Base-by-base conservation (phyloP, 2,113 vertebrate genomes). In the Hydropotes inermis region DNA sequence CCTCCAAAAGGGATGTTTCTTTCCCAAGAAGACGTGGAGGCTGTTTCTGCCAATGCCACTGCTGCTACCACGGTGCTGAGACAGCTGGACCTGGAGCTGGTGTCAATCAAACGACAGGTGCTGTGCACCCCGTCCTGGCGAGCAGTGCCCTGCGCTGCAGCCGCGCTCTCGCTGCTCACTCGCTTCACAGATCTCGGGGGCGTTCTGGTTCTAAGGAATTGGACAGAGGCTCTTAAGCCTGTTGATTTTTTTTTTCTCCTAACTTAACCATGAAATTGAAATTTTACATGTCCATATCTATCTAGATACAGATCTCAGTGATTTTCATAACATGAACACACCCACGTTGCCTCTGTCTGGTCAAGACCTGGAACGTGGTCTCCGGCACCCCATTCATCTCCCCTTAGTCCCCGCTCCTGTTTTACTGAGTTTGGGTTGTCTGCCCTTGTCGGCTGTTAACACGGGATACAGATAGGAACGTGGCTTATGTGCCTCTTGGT, bases 1-100 rank as follows among this genome's bases (percentile, higher is more conserved):
- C 99, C 99, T 87, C 99, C 99, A 0, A 99, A 99, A 98, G 99
- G 99, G 91, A 99, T 99, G 99, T 99, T 99, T 91, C 99, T 99
- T 74, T 99, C 98, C 57, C 99, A 99, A 91, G 99, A 99, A 92
- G 99, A 99, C 1, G 99, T 99, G 17, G 98, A 99, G 5, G 99
- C 99, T 0, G 99, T 99, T 94, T 99, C 99, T 0, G 99, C 99
- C 79, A 99, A 99, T 0, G 98, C 99, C 2, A 99, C 99, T 1
- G 99, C 99, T 36, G 99, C 99, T 60, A 98, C 99, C 83, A 99
- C 99, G 60, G 98, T 99, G 97, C 99, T 99, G 89, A 99, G 99
- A 97, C 99, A 99, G 83, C 99, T 99, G 96, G 99, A 99, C 98
- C 99, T 99, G 98, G 99, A 99, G 84, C 97, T 99, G 87, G 99